These are phyloP conservation scores for Eueremaeus valkanovi DNA, from an alignment of 2,888 invertebrate species.

Conservation along the genomic window DNA sequence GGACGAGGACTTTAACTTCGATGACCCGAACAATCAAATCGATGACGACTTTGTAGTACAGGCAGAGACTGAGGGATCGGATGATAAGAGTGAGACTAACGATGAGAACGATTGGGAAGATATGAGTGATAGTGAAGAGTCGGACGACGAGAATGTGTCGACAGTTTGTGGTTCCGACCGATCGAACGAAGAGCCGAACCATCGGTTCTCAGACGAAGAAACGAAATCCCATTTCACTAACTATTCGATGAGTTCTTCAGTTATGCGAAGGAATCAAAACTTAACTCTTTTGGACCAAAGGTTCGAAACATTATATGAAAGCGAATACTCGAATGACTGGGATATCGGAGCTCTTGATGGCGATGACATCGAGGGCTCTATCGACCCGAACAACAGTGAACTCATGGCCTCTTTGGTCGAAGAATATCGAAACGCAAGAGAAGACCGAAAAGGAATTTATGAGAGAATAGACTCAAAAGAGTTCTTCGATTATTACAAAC, in stretches of 20 bases:
- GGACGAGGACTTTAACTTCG: conserved; percentile 85
- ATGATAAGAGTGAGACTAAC: conserved; percentile 51
- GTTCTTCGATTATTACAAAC: conserved; percentile 22
- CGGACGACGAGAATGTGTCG: conserved; percentile 38
- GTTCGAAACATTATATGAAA: conserved; percentile 70
- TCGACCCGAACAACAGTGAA: conserved; percentile 63
- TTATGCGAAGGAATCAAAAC: conserved; percentile 77
- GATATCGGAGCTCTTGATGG: conserved; percentile 84
- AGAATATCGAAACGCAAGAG: conserved; percentile 64
- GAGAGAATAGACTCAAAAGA: conserved; percentile 35
- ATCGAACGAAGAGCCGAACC: conserved; percentile 34
- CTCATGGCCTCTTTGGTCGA: conserved; percentile 67
- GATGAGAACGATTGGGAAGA: conserved; percentile 44
- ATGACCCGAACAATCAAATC: conserved; percentile 73
- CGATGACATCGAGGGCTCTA: conserved; percentile 79
- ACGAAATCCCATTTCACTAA: conserved; percentile 83
- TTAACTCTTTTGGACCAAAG: conserved; percentile 74
- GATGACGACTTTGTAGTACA: conserved; percentile 88
- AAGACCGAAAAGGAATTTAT: conserved; percentile 54
- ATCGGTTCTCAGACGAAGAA: conserved; percentile 61
- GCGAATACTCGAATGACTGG: conserved; percentile 72
- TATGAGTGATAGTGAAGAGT: conserved; percentile 31
- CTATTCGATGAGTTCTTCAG: conserved; percentile 89
- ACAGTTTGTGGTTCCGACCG: conserved; percentile 21
- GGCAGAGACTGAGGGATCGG: conserved; percentile 55